Evolutionary conservation across 2,888 invertebrate species (phyloP), one percentile per base, ranked within the genome.

Genomic region (Hydriomena furcata): DNA sequence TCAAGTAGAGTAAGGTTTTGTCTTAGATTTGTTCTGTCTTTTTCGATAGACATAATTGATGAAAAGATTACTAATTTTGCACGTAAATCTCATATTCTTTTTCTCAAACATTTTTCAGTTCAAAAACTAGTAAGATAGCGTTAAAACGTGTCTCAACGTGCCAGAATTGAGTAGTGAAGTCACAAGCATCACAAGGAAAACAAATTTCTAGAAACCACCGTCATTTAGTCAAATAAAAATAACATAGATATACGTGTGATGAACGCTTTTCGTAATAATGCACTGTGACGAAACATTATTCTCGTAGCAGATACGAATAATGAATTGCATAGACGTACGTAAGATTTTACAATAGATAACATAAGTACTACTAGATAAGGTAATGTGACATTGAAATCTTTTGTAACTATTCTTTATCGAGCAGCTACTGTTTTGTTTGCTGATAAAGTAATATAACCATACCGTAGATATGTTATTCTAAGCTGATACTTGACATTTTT

Each of bases 211-310:
- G 43, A 47, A 62, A 63, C 27, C 8, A 2, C 5, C 10, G 17
- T 12, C 7, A 21, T 11, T 17, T 17, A 21, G 10, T 23, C 12
- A 23, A 40, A 30, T 38, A 38, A 7, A 20, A 17, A 17, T 30
- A 30, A 17, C 8, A 2, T 8, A 7, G 3, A 7, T 44, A n/a
- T n/a, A n/a, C n/a, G 38, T 12, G 12, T 57, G 55, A 55, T 46
- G 48, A 48, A 57, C 40, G 24, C 24, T 52, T 52, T 55, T 57
- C 46, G 41, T 27, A 34, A 46, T 57, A 61, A 58, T 52, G 48
- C 47, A 45, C 2, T 37, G 45, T 61, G 55, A 58, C 59, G 45
- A 30, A 46, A 44, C 31, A 7, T 27, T 40, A 12, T 30, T 31
- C 38, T 34, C n/a, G 7, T 13, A 11, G 11, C 5, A n/a, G 36